Percentiles rank a stretch among this genome's conserved stretches.
Evolutionary conservation across 2,113 vertebrate genomes (phyloP).

Genomic region (Takifugu flavidus): DNA sequence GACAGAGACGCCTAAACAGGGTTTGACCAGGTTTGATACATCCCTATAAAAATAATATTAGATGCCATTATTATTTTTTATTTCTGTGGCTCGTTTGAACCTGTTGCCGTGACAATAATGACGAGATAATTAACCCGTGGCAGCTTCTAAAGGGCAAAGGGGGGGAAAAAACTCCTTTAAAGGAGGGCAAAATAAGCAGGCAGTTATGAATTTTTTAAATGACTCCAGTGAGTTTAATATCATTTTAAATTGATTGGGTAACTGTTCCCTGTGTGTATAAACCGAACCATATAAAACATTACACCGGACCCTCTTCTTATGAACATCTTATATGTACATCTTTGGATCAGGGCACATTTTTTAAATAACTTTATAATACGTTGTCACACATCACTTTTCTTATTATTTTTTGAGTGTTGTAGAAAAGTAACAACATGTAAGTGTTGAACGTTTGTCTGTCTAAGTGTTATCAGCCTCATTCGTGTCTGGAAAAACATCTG

Average conservation of each 20-base stretch:
- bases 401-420: constrained; percentile 2
- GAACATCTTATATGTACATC: too few species aligned
- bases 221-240: constrained; percentile 15
- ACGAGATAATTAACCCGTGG: constrained; percentile 52
- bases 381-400: too few species aligned
- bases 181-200: constrained; percentile 10
- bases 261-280: constrained; percentile 7
- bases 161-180: constrained; percentile 10
- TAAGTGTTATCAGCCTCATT: constrained; percentile 17
- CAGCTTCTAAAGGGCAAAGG: constrained; percentile 43
- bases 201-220: constrained; percentile 10
- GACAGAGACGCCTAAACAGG: constrained; percentile 12
- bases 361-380: too few species aligned
- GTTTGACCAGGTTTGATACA: constrained; percentile 8
- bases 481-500: constrained; percentile 18
- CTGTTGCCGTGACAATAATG: constrained; percentile 53
- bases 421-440: neutral
- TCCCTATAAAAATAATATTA: constrained; percentile 7
- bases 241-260: constrained; percentile 15
- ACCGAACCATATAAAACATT: too few species aligned
- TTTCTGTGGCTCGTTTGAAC: constrained; percentile 36
- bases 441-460: neutral
- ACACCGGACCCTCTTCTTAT: too few species aligned
- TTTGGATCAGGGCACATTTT: too few species aligned
- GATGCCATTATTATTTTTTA: neutral